Evolutionary conservation across 2,888 invertebrate species (phyloP), one percentile per base, ranked within the genome.

Genomic region (Microctonus hyperodae): DNA sequence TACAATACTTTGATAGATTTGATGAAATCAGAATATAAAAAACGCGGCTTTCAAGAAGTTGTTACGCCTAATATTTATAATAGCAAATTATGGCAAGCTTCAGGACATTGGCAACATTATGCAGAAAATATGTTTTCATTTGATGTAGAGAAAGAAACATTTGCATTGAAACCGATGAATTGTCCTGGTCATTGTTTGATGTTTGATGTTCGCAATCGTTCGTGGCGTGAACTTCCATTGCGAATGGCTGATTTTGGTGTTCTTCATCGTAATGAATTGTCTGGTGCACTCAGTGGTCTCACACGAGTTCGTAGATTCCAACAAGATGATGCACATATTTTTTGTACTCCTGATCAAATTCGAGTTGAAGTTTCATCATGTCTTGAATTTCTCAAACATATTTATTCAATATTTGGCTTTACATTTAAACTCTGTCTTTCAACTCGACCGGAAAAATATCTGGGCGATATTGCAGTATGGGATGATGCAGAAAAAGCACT

Each of bases 251-350:
- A 99, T 86, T 99, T 99, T 85, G 99, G 99, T 13, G 98, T 98
- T 0, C 86, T 99, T 37, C 99, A 99, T 84, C 90, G 98, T 53
- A 97, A 98, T 85, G 97, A 98, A 84, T 85, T 96, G 9, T 95
- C 95, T 13, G 97, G 96, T 0, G 98, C 98, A 0, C 88, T 99
- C 20, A 94, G 95, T 60, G 99, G 99, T 0, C 88, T 99, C n/a
- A 99, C 98, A 1, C 87, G 98, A 69, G 97, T 97, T 16, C 88
- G 98, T 0, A 89, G 99, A 64, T 99, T 99, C 89, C 98, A 98
- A 81, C 99, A 99, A 83, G 99, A 99, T 85, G 99, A 99, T 85
- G 99, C 98, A 22, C 99, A 99, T 79, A 98, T 99, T 64, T 99
- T 99, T 88, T 99, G 98, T 81, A 88, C 95, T 4, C 89, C 89